phyloP scores from a whole-genome alignment of 1,140 invertebrate genomes.

The Parapsyche elsis region DNA sequence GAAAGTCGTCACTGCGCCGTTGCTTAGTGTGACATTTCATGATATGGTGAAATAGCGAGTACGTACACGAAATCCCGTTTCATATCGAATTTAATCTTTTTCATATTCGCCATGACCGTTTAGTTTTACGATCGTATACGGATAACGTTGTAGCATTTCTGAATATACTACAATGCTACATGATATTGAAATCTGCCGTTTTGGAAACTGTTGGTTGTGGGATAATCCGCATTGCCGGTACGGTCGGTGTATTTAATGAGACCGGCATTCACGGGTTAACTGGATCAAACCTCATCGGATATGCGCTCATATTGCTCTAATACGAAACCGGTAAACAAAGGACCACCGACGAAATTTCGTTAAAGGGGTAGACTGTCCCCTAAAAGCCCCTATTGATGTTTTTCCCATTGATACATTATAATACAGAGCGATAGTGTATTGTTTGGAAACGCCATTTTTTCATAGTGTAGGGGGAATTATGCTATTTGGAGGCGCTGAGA shows the following conservation, averaged over 20 bases:
- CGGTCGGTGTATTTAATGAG: neutral
- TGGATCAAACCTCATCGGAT: constrained; percentile 25
- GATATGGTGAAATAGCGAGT: neutral
- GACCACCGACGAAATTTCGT: neutral
- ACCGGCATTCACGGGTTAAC: constrained; percentile 17
- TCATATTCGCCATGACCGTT: neutral
- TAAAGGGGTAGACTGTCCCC: neutral
- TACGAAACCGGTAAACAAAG: constrained; percentile 9
- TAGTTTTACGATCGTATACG: neutral
- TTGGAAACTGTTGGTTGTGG: no score
- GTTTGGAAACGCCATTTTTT: neutral
- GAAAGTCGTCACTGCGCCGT: no score
- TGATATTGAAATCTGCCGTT: neutral
- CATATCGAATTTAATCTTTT: neutral
- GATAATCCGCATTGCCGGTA: neutral
- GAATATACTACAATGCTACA: neutral
- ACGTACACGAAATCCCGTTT: neutral
- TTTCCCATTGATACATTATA: neutral
- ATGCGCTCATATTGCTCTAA: constrained; percentile 30
- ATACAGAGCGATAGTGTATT: neutral
- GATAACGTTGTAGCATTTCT: neutral
- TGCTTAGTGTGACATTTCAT: constrained; percentile 9
- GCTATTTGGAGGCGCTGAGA: neutral
- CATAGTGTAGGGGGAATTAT: neutral
- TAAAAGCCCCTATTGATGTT: neutral